Evolutionary conservation across 2,113 vertebrate genomes (phyloP), one percentile per base, ranked within the genome.

Genomic region (Dolichallabes microphthalmus): DNA sequence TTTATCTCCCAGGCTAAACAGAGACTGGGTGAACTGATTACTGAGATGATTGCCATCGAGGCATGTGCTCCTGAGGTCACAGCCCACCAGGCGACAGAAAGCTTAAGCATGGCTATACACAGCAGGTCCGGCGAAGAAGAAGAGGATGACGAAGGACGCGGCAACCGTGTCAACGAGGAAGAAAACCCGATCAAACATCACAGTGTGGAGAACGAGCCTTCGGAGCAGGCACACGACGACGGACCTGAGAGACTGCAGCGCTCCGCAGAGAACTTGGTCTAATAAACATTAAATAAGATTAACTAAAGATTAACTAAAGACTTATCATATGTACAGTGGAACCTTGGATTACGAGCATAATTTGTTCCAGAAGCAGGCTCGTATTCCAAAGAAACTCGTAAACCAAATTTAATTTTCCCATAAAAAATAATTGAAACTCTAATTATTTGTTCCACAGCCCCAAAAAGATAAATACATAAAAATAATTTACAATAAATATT

Each of bases 241-340:
- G 91, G 92, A n/a, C 89, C 22, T 11, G 64, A 88, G 39, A 86
- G 74, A 82, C 85, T 85, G 9, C 85, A 89, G 35, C 80, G 50
- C 19, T 93, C 93, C 30, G 90, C 92, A 57, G 91, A 94, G 2
- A 94, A 94, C 39, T 90, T 95, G 94, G 94, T 95, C 91, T 83
- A 82, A 63, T 25, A 76, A 22, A 73, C 30, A 20, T 25, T 11
- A 57, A 19, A 69, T 55, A 17, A 39, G 32, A 15, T 58, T 7
- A 45, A 58, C 64, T 14, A 4, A 27, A 17, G 19, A n/a, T n/a
- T n/a, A n/a, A n/a, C n/a, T n/a, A n/a, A n/a, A 55, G 14, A 30
- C n/a, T 20, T 76, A 9, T 4, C 9, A 15, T 15, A 57, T 77
- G 17, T 9, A 57, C n/a, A n/a, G n/a, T n/a, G n/a, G n/a, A n/a